Evolutionary conservation across 2,797 vertebrate genomes (phyloP).

Genomic region (Glossophaga mutica): DNA sequence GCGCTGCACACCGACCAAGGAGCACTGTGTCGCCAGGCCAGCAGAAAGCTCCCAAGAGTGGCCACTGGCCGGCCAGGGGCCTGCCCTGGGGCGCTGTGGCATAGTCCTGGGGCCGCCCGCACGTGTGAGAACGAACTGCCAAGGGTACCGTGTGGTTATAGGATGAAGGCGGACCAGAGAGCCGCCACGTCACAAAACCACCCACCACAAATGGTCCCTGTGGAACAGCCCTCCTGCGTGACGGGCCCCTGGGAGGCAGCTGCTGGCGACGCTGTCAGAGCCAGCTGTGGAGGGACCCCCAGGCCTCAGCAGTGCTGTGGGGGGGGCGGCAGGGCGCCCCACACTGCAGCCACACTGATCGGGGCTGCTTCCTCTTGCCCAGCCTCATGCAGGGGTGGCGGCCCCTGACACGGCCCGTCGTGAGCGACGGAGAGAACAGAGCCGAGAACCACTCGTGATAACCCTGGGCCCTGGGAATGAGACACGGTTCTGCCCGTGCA

Average conservation of each 20-base stretch:
- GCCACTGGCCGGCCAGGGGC: rapidly evolving
- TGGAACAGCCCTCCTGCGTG: background rate
- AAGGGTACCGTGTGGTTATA: background rate
- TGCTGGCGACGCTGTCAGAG: background rate
- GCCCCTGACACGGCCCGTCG: background rate
- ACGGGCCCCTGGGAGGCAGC: background rate
- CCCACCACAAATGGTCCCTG: background rate
- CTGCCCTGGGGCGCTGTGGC: too few relatives aligned
- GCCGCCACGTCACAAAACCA: background rate
- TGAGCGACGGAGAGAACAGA: rapidly evolving
- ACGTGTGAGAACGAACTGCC: background rate
- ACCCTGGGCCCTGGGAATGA: background rate
- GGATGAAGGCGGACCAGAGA: background rate
- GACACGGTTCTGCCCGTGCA: rapidly evolving
- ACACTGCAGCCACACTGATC: rapidly evolving
- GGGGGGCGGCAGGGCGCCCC: background rate
- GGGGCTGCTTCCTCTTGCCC: background rate
- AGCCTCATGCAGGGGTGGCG: background rate
- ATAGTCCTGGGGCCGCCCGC: background rate
- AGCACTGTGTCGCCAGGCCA: background rate
- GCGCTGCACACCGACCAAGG: rapidly evolving
- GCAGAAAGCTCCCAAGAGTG: too few relatives aligned
- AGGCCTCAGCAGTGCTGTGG: rapidly evolving
- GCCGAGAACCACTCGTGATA: background rate
- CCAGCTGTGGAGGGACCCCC: rapidly evolving